Evolutionary conservation across 2,888 invertebrate species (phyloP), one percentile per base, ranked within the genome.

Genomic region (Dilophus febrilis): DNA sequence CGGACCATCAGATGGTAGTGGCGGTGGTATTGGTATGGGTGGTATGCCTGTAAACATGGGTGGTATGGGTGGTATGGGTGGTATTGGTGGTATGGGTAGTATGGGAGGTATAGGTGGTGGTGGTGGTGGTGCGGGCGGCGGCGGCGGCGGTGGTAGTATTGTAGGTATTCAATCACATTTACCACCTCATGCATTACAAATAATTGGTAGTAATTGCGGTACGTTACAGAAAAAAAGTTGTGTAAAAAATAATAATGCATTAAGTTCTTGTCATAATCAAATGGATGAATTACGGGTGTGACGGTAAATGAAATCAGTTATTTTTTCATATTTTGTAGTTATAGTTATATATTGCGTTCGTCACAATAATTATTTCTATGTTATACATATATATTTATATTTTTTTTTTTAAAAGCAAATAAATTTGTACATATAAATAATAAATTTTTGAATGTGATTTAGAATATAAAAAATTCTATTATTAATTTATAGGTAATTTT

Each of bases 211-310:
- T 45, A 81, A 81, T 49, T 79, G 80, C 35, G 78, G 70, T 40
- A 81, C 83, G 2, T 53, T 83, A 44, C 83, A 82, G 36, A 84
- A 83, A 63, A 79, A 80, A 59, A 78, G 78, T 53, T 63, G 61
- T 50, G 61, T 63, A 55, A 63, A 63, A 41, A 42, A 43, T 29
- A 41, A 38, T 35, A 40, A 42, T 28, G n/a, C 49, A 19, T 8
- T 31, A 10, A 28, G 35, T 16, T 4, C 26, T n/a, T 22, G 40
- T 14, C 40, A 40, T 27, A 64, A 59, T 53, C 65, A 74, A 49
- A 82, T 84, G 81, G 84, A 85, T 65, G 84, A 84, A 62, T 55
- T 84, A 64, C 65, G 84, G 44, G 84, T 85, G 79, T 85, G 84
- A 84, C 82, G 74, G 57, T 63, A 63, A 44, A 40, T 45, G 37